Base-by-base conservation (phyloP, 2,797 vertebrate species). In the Poecilia velifera region DNA sequence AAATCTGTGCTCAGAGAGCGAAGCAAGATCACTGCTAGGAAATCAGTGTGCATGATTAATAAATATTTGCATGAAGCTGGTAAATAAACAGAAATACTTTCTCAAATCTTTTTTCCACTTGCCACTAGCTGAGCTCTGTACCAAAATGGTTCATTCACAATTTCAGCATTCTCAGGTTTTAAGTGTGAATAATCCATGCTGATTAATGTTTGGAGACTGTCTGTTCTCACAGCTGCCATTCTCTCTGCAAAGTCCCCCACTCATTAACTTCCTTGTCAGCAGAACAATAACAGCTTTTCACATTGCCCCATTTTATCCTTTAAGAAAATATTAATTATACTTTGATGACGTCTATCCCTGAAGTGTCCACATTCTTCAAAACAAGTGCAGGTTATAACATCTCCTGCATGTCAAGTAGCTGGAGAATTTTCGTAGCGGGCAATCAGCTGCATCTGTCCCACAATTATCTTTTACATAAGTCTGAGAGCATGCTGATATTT, bases 321-420 rank as follows among this genome's bases (percentile, higher is more conserved):
- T 73, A 80, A 87, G 83, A 90, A 92, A 91, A 91, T 91, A 91
- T 84, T 73, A 79, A 81, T 83, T 87, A 90, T 73, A 72, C 76
- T 84, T 80, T 82, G 75, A 88, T 92, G 88, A 86, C 73, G 72
- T 81, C 47, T 80, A 83, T 89, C 87, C 85, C 75, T 77, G 31
- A 81, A 79, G 64, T 83, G 79, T 75, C 85, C 75, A 80, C 78
- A 79, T 91, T 84, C 79, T 76, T 88, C 53, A 83, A 87, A 91
- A 88, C 88, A 88, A 86, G 86, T 76, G 71, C 93, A 87, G 79
- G 95, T 90, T 82, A 71, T 78, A 92, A 91, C 95, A 82, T 53
- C 90, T 84, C 86, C 72, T 76, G 53, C 84, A 51, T 72, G 70
- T 74, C 76, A 68, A 59, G 75, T 85, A 88, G 73, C 53, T 20